phyloP scores from a whole-genome alignment of 2,888 invertebrate species.

The Mechanitis mazaeus region DNA sequence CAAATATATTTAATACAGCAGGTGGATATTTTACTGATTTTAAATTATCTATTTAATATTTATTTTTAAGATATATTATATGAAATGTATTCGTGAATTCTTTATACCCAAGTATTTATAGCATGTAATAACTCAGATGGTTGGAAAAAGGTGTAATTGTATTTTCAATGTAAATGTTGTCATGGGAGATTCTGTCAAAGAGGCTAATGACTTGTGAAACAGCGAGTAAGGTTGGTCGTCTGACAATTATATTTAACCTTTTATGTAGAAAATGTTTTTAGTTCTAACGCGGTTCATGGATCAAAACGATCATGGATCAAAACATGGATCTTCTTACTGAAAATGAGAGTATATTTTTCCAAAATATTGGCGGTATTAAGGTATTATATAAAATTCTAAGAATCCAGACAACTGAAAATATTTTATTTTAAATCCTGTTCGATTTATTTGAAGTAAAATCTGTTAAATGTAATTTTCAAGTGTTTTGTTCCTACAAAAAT shows the following conservation, averaged over 20 bases:
- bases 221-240: slow-evolving; percentile 40
- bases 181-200: slow-evolving; percentile 39
- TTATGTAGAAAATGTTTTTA: slow-evolving; percentile 38
- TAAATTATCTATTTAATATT: neutral
- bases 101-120: neutral
- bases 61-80: neutral
- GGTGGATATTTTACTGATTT: slow-evolving; percentile 17
- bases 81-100: neutral
- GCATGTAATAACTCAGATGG: slow-evolving; percentile 1
- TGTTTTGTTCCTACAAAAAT: slow-evolving; percentile 3
- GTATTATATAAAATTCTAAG: neutral
- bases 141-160: slow-evolving; percentile 4
- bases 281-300: slow-evolving; percentile 16
- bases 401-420: neutral
- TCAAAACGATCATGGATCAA: slow-evolving; percentile 1
- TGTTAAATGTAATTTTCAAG: no score
- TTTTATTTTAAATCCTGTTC: no score
- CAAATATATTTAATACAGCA: neutral
- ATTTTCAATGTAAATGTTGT: slow-evolving; percentile 29
- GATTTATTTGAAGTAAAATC: no score
- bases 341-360: slow-evolving; percentile 5
- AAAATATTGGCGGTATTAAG: no score
- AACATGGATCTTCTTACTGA: slow-evolving; percentile 1
- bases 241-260: slow-evolving; percentile 34
- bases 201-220: slow-evolving; percentile 52